Conservation (phyloP, 2,888 invertebrate genomes). For the Darwinula stevensoni region DNA sequence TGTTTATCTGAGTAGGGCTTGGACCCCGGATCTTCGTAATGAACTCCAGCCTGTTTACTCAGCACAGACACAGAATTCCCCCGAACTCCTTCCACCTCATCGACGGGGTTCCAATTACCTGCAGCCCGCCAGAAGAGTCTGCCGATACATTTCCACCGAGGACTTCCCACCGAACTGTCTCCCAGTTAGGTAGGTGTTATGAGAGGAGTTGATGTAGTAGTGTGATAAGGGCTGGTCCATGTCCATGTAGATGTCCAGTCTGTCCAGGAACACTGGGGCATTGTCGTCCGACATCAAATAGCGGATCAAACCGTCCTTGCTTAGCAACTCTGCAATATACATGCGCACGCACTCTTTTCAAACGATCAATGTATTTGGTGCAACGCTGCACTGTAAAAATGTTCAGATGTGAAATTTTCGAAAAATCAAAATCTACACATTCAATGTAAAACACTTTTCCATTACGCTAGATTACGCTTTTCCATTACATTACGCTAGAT, state of each 20-base stretch:
- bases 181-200: conserved; percentile 77
- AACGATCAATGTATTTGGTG: too few species aligned
- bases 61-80: too few species aligned
- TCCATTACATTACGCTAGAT: too few species aligned
- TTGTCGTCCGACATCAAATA: conserved; percentile 99
- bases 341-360: too few species aligned
- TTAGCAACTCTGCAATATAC: conserved; percentile 36
- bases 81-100: too few species aligned
- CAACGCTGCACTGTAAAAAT: too few species aligned
- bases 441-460: not conserved
- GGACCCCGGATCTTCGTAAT: too few species aligned
- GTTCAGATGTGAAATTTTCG: too few species aligned
- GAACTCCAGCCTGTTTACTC: too few species aligned
- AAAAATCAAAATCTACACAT: conserved; percentile 1
- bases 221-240: conserved; percentile 96
- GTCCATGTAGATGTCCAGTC: conserved; percentile 76
- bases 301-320: conserved; percentile 82
- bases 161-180: conserved; percentile 94
- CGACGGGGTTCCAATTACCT: conserved; percentile 29
- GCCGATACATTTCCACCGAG: conserved; percentile 91
- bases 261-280: conserved; percentile 90
- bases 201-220: conserved; percentile 96
- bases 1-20: too few species aligned
- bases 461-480: too few species aligned
- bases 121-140: conserved; percentile 85